Evolutionary conservation across 1,140 invertebrate species (phyloP).

Genomic region (Bombus huntii): DNA sequence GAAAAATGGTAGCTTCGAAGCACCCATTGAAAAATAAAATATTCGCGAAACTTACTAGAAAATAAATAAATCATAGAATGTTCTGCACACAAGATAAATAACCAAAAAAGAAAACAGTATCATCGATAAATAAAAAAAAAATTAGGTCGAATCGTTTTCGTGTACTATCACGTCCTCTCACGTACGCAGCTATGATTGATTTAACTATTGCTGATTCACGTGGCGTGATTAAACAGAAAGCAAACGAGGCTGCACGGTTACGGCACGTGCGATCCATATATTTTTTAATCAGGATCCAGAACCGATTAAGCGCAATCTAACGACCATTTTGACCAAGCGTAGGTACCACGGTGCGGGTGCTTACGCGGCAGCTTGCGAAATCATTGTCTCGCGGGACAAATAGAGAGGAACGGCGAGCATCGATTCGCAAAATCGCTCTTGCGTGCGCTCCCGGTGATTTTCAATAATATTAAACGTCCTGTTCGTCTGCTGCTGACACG

Average conservation of each 20-base stretch:
- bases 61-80: no score
- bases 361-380: conserved; percentile 70
- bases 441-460: conserved; percentile 50
- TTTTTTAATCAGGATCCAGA: conserved; percentile 65
- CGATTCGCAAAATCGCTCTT: conserved; percentile 60
- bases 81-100: neutral
- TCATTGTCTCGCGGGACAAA: conserved; percentile 66
- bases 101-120: neutral
- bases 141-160: neutral
- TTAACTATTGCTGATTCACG: conserved; percentile 44
- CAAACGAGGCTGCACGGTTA: conserved; percentile 54
- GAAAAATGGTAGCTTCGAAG: neutral
- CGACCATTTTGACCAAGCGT: conserved; percentile 60
- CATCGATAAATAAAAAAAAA: neutral
- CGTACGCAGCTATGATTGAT: conserved; percentile 34
- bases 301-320: conserved; percentile 68
- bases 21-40: neutral
- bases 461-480: conserved; percentile 60
- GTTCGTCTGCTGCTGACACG: conserved; percentile 6
- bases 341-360: conserved; percentile 49
- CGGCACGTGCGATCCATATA: conserved; percentile 45
- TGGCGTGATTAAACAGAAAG: conserved; percentile 51
- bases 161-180: conserved; percentile 1
- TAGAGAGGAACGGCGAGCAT: conserved; percentile 55
- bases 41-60: neutral